Evolutionary conservation across 2,888 invertebrate genomes (phyloP).

Genomic region (Chymomyza amoena): DNA sequence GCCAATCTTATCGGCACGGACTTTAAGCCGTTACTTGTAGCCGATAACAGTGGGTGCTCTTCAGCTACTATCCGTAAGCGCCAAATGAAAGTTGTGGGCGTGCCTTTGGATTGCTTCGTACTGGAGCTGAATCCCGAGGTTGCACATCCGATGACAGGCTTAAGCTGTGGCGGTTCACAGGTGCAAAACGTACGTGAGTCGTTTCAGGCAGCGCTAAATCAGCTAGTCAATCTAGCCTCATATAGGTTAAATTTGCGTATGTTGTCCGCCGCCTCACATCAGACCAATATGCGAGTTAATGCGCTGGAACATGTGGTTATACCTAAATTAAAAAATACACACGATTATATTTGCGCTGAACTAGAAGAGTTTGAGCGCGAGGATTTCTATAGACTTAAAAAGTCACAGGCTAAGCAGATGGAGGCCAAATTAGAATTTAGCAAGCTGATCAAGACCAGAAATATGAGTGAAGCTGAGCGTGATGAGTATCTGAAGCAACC

Average conservation of each 20-base stretch:
- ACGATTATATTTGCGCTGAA: conserved; percentile 62
- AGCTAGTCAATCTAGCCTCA: conserved; percentile 56
- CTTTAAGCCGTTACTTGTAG: conserved; percentile 53
- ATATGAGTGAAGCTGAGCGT: conserved; percentile 45
- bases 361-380: conserved; percentile 74
- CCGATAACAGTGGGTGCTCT: conserved; percentile 38
- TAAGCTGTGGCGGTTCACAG: conserved; percentile 67
- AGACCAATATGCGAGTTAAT: conserved; percentile 72
- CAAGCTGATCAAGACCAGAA: conserved; percentile 47
- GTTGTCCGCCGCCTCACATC: conserved; percentile 46
- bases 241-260: conserved; percentile 52
- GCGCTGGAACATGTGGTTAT: conserved; percentile 70
- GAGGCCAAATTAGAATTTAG: conserved; percentile 63
- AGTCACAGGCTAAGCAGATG: conserved; percentile 72
- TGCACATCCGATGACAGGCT: conserved; percentile 59
- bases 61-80: conserved; percentile 36
- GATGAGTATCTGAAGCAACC: conserved; percentile 22
- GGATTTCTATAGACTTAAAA: conserved; percentile 74
- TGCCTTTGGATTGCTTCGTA: conserved; percentile 55
- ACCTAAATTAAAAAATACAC: conserved; percentile 59
- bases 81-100: conserved; percentile 60
- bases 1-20: conserved; percentile 69
- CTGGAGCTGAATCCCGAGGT: conserved; percentile 22
- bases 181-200: conserved; percentile 54
- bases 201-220: conserved; percentile 47